Percentiles rank a stretch among this genome's conserved stretches.
Conservation (phyloP, 2,797 vertebrate species). For the Podarcis lilfordi region DNA sequence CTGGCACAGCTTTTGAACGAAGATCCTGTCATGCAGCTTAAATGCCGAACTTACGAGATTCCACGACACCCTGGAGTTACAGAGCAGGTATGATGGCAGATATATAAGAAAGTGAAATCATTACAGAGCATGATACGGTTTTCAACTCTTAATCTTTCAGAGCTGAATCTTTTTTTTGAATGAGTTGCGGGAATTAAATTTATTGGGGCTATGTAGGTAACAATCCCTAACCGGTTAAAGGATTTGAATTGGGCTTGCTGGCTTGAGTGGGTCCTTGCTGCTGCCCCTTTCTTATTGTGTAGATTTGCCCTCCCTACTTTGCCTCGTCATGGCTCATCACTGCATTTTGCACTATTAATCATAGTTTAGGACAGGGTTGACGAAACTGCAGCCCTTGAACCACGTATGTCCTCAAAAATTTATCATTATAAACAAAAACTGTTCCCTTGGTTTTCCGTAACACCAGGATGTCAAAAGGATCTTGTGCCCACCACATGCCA, state of each 20-base stretch:
- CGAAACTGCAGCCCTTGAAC: no score
- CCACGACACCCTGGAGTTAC: conserved; percentile 94
- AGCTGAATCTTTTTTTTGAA: background rate
- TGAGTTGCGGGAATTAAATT: background rate
- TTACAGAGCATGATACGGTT: conserved; percentile 49
- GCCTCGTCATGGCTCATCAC: background rate
- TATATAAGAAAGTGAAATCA: conserved; percentile 53
- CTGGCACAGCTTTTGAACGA: conserved; percentile 95
- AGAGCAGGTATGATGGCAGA: conserved; percentile 88
- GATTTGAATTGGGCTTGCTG: background rate
- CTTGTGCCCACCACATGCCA: no score
- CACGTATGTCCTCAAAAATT: background rate
- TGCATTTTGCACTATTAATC: background rate
- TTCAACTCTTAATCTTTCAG: background rate
- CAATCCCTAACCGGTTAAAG: background rate
- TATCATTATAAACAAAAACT: background rate
- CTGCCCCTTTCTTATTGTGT: background rate
- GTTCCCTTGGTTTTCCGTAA: background rate
- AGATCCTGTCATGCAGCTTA: conserved; percentile 91
- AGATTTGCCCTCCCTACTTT: background rate
- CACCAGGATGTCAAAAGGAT: background rate
- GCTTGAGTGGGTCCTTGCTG: background rate
- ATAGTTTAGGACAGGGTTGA: background rate
- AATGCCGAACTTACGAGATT: conserved; percentile 97
- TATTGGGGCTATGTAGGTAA: background rate